Evolutionary conservation across 2,113 vertebrate species (phyloP), one percentile per base, ranked within the genome.

Genomic region (Stigmatopora nigra): DNA sequence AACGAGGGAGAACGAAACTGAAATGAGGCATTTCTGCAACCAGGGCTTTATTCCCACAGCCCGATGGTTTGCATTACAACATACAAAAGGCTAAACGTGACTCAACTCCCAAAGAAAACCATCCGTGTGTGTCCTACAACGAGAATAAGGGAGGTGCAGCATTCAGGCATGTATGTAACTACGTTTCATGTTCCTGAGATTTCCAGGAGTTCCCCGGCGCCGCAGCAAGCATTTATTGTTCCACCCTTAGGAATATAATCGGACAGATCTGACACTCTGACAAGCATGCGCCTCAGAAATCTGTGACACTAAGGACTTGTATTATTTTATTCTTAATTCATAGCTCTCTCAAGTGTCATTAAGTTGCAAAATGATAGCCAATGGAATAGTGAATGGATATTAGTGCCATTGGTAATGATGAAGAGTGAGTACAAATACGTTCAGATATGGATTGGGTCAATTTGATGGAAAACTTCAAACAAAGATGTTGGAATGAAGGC

Each of bases 11-110:
- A 82, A 78, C 66, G 61, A 79, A 68, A 61, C 76, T 80, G 78
- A 86, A 86, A 85, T 81, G 74, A 82, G 81, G 76, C 76, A 85
- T 85, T 89, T 87, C 86, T 81, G 72, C 79, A 75, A 73, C 68
- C 76, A 74, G 45, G 70, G 79, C 61, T 86, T 83, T 82, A 83
- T 85, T 85, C 75, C 72, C 69, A 62, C 76, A 81, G 66, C 70
- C 72, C 70, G 64, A 66, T 68, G 72, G 82, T 81, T 87, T 76
- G 78, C 75, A 82, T 87, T 79, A 78, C 81, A 72, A 67, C 58
- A 65, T 67, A 68, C 61, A 74, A 71, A 72, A 55, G n/a, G 19
- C 38, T 36, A 41, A 60, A 59, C 13, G 4, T 35, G 60, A 66
- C 46, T 69, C 55, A 55, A 69, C 65, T 73, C 72, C 69, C 46